Evolutionary conservation across 2,113 vertebrate species (phyloP).

Genomic region (Petrocephalus zakoni): DNA sequence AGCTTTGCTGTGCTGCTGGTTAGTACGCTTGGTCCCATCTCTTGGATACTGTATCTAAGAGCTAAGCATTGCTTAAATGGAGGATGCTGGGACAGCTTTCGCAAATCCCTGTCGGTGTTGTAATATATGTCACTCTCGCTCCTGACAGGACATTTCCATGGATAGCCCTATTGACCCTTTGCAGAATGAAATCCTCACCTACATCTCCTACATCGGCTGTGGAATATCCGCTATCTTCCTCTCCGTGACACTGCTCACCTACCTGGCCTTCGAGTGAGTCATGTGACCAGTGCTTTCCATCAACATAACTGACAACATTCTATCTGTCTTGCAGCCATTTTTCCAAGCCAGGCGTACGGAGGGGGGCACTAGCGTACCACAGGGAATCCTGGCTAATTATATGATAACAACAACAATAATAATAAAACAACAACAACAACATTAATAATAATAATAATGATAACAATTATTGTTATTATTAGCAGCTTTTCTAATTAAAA

Average conservation of each 20-base stretch:
- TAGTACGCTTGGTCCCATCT: constrained; percentile 27
- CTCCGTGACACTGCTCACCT: constrained; percentile 86
- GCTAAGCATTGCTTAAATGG: background rate
- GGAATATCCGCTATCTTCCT: constrained; percentile 91
- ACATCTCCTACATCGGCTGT: constrained; percentile 91
- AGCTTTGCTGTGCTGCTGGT: constrained; percentile 90
- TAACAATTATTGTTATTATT: too few relatives aligned
- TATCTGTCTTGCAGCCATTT: background rate
- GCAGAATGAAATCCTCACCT: constrained; percentile 76
- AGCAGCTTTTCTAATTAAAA: too few relatives aligned
- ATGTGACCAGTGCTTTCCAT: background rate
- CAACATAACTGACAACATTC: background rate
- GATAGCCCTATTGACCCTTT: constrained; percentile 33
- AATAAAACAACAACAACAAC: too few relatives aligned
- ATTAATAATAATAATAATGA: too few relatives aligned
- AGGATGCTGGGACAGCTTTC: background rate
- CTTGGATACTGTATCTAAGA: background rate
- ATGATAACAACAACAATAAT: too few relatives aligned
- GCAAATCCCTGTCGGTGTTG: background rate
- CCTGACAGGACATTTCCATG: constrained; percentile 70
- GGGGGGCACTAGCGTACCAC: background rate
- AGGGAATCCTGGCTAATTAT: too few relatives aligned
- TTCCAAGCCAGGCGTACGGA: background rate
- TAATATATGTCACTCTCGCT: background rate
- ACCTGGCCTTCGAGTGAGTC: constrained; percentile 87